Base-by-base conservation (phyloP, 2,113 vertebrate species). In the Mastomys coucha region DNA sequence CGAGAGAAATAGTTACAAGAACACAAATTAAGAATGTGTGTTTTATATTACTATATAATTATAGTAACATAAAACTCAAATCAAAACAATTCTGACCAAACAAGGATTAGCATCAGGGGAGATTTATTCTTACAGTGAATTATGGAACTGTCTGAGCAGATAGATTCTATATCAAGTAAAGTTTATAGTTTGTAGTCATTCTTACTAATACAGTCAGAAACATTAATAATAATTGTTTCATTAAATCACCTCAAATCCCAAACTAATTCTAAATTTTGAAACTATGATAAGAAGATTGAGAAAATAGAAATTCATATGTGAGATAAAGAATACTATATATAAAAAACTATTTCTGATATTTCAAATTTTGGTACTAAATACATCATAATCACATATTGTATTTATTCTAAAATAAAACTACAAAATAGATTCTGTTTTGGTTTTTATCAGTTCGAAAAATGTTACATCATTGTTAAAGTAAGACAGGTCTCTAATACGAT, bases 41-140 rank as follows among this genome's bases (percentile, higher is more conserved):
- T 49, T 89, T 87, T 82, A 78, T 63, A 88, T 77, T 93, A 84
- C 53, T 39, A 93, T 63, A 88, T 77, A 95, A 84, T 60, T 39
- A 93, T 19, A 1, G 42, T n/a, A 78, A 49, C 31, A 70, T 31
- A 93, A 90, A 91, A 94, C 69, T 81, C 24, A 86, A 1, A 72
- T 39, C 31, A 92, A 94, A 94, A 90, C 7, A 69, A 65, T 78
- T 94, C 24, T 89, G 53, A 58, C 0, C 89, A 49, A 88, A 80
- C 11, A 73, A 75, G 86, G 16, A 73, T 28, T 81, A 31, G 5
- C 36, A n/a, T 67, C 53, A 96, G 16, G 36, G 3, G 81, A 96
- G 97, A 96, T 12, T 81, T 36, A 60, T 51, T 84, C 49, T 78
- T 76, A 36, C 70, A 73, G 49, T 86, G 49, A 91, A 67, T 85